Base-by-base conservation (phyloP, 1,140 invertebrate genomes). In the Periplaneta americana region DNA sequence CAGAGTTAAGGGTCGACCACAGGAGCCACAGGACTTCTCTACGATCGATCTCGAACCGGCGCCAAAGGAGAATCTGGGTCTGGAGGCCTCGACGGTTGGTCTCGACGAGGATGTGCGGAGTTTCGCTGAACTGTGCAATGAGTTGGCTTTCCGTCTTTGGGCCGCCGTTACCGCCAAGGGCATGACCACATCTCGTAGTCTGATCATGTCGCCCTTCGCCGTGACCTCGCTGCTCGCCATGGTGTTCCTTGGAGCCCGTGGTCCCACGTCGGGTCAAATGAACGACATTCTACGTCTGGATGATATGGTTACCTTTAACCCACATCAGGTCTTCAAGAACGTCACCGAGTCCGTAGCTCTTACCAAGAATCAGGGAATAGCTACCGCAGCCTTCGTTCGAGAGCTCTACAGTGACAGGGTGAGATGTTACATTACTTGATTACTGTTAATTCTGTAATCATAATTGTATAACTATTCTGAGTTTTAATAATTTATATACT, bases 201-300 rank as follows among this genome's bases (percentile, higher is more conserved):
- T 97, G 82, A 92, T 95, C n/a, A 86, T 97, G 4, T 97, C 96
- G 15, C 96, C 96, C 0, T 96, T 96, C 84, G 95, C 95, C 0
- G 91, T 95, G 81, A 95, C 94, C 2, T 96, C 95, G 5, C 91
- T 96, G 85, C 86, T 97, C 5, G 95, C 96, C 4, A 96, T 97
- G 95, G 92, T 96, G 86, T 97, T 96, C 86, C 90, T 97, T 57
- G 96, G 96, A 4, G 95, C 96, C 6, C 90, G 94, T 82, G 96
- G 96, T 39, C 91, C 93, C n/a, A 97, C 96, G 0, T 96, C 95
- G 1, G 94, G 94, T 1, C 95, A 97, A 90, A 96, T 97, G 93
- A 96, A 97, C 85, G 94, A 96, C 83, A 91, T 97, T 18, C 89
- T 97, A 0, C 93, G 94, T 84, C 88, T 97, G 11, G 96, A 97